Base-by-base conservation (phyloP, 2,888 invertebrate genomes). In the Vesta saturnalis region DNA sequence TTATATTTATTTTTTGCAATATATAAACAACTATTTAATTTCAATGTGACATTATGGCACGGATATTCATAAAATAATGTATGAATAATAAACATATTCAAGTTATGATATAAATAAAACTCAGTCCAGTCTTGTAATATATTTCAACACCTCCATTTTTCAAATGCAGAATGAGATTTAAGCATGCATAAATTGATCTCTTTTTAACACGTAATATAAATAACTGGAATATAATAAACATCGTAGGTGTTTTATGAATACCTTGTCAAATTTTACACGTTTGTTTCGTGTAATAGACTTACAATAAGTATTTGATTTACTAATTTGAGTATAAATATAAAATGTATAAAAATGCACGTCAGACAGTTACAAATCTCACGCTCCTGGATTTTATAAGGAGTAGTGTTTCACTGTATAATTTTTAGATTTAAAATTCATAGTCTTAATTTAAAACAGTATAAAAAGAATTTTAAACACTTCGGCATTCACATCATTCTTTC, bases 1-100 rank as follows among this genome's bases (percentile, higher is more conserved):
- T 77, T 76, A 77, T 76, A 72, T 72, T 68, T 69, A 70, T 70
- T 76, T 77, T 79, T 78, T 75, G 74, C 73, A 75, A 72, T 70
- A 77, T 77, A 77, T 80, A 80, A 81, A 80, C 79, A 80, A 80
- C 77, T 73, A 77, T 79, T 81, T 80, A 81, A 81, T 81, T 81
- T 79, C 61, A 74, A 78, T 76, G 74, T 79, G 81, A 80, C 81
- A 78, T 79, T 79, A 77, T 78, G 78, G 79, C 79, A 78, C 77
- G 77, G 78, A 78, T 80, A 77, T 74, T 67, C 70, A 73, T 75
- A 76, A 78, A 77, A 74, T 78, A 80, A 80, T 78, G 78, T 77
- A 79, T 77, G 78, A 77, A 79, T 78, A 79, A 79, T 78, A 77
- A 77, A 76, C 64, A 52, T 58, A 56, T 66, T 64, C 54, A 67